phyloP scores from a whole-genome alignment of 2,888 invertebrate species.

The Sturmia bella region DNA sequence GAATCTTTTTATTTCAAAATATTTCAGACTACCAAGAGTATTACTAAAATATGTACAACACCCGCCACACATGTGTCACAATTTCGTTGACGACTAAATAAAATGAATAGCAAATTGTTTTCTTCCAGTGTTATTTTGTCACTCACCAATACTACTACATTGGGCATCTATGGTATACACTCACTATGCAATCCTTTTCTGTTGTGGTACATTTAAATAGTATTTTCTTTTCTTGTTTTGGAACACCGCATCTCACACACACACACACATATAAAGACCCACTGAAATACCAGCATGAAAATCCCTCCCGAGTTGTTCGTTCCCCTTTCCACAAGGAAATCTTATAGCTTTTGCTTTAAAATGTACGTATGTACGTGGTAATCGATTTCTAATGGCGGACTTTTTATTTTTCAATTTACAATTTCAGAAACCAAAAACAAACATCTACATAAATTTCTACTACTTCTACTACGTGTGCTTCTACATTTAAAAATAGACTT shows the following conservation, averaged over 20 bases:
- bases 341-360: constrained; percentile 15
- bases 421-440: constrained; percentile 73
- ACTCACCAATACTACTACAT: too few relatives aligned
- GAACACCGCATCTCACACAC: constrained; percentile 51
- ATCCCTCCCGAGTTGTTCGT: neutral
- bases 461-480: constrained; percentile 70
- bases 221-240: too few relatives aligned
- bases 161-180: too few relatives aligned
- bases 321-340: neutral
- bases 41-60: too few relatives aligned
- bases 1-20: too few relatives aligned
- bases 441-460: constrained; percentile 73
- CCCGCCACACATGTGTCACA: too few relatives aligned
- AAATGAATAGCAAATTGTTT: too few relatives aligned
- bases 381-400: constrained; percentile 59
- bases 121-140: too few relatives aligned
- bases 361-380: constrained; percentile 18
- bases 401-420: constrained; percentile 72
- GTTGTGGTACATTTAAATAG: too few relatives aligned
- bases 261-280: neutral
- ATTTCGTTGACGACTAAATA: too few relatives aligned
- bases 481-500: constrained; percentile 63
- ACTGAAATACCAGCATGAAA: constrained; percentile 6
- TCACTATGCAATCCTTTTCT: too few relatives aligned
- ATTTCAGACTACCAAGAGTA: too few relatives aligned